Conservation (phyloP, 1,140 invertebrate species). For the Drosophila oshimai region DNA sequence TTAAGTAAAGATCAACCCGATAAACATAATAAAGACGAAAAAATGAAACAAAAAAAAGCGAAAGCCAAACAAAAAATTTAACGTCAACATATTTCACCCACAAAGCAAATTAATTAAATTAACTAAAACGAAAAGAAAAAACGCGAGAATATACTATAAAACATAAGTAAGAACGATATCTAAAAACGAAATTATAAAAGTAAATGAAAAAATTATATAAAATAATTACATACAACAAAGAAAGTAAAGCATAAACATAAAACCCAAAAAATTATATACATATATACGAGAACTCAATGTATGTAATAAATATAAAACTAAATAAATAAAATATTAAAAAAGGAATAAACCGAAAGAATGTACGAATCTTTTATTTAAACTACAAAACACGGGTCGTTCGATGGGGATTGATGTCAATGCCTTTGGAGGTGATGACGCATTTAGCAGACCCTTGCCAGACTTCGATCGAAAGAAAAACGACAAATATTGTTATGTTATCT, state of each 20-base stretch:
- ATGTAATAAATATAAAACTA: constrained; percentile 80
- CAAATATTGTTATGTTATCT: constrained; percentile 23
- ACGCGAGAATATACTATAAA: constrained; percentile 60
- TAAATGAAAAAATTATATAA: constrained; percentile 56
- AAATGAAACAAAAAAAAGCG: constrained; percentile 33
- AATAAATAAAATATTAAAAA: constrained; percentile 75
- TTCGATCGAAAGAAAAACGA: not conserved
- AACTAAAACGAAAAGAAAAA: constrained; percentile 47
- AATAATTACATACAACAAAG: constrained; percentile 49
- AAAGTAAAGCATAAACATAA: constrained; percentile 43
- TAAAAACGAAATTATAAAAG: constrained; percentile 73
- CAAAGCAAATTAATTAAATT: constrained; percentile 74
- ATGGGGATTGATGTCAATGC: constrained; percentile 14
- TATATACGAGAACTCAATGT: constrained; percentile 78
- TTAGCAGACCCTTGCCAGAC: not conserved
- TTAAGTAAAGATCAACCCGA: constrained; percentile 71
- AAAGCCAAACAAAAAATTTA: constrained; percentile 41
- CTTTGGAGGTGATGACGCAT: constrained; percentile 14
- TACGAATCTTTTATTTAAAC: not conserved
- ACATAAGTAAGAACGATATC: constrained; percentile 77
- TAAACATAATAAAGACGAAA: constrained; percentile 51
- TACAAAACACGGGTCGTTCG: not conserved
- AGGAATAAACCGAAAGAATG: constrained; percentile 48
- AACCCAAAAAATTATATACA: constrained; percentile 61
- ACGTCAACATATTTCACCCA: constrained; percentile 76